Evolutionary conservation across 2,888 invertebrate genomes (phyloP).

Genomic region (Sinhomidia bicolor): DNA sequence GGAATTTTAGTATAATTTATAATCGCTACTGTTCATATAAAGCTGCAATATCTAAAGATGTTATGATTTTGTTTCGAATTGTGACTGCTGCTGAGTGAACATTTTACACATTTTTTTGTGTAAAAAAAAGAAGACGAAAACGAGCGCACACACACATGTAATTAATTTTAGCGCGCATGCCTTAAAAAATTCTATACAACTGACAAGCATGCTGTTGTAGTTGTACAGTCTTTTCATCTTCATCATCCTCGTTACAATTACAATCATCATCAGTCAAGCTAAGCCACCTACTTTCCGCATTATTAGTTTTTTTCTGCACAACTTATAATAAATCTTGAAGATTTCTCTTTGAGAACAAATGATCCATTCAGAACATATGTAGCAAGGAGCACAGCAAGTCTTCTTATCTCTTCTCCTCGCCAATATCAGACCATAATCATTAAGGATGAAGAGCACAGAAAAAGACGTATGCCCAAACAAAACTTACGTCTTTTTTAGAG

Average conservation of each 20-base stretch:
- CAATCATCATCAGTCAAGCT: constrained; percentile 21
- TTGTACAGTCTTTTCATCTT: background rate
- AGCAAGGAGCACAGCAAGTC: too few species aligned
- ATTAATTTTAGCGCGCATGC: background rate
- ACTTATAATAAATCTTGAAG: background rate
- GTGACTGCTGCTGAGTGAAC: background rate
- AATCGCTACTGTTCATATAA: too few species aligned
- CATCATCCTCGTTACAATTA: background rate
- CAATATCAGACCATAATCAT: background rate
- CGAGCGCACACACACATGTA: background rate
- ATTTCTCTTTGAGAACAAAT: constrained; percentile 2
- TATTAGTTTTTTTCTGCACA: constrained; percentile 1
- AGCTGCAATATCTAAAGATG: too few species aligned
- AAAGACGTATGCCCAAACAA: background rate
- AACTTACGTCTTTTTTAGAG: background rate
- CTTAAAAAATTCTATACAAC: too few species aligned
- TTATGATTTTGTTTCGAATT: too few species aligned
- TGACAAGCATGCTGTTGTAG: background rate
- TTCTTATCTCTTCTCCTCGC: background rate
- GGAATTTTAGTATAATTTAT: too few species aligned
- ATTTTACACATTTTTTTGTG: background rate
- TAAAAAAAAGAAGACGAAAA: background rate
- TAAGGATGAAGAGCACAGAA: background rate
- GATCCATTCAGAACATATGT: constrained; percentile 61
- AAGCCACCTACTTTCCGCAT: constrained; percentile 41